Base-by-base conservation (phyloP, 2,113 vertebrate genomes). In the Indicator indicator region DNA sequence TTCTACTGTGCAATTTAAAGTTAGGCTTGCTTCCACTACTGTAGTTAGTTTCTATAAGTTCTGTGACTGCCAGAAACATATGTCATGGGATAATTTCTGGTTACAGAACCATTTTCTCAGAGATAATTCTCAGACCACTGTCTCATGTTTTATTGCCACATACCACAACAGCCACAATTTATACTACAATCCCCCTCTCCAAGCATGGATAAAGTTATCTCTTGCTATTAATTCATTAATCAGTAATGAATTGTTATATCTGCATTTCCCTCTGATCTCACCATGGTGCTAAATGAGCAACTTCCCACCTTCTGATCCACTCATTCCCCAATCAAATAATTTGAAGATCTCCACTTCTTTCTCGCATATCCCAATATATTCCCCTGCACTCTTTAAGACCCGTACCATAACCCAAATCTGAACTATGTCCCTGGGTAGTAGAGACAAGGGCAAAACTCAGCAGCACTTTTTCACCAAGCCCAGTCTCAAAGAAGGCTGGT, bases 11-110 rank as follows among this genome's bases (percentile, higher is more conserved):
- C 58, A 88, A 71, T 94, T 88, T 93, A 88, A 86, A 88, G 48
- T 79, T 95, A 89, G 94, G 89, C 87, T 94, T 86, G 32, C 20
- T 88, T 95, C 96, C 92, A 88, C 67, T 73, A 32, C 42, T 73
- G n/a, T 27, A 80, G 83, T 36, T 60, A 88, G 60, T 83, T 96
- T 91, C 87, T 0, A 0, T 91, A 91, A 95, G 79, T 74, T 87
- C 42, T 75, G 48, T 62, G 84, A 83, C 28, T 58, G 82, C 94
- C 93, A 95, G 91, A 85, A 94, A 74, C 3, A 8, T 55, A 75
- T 26, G 72, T 77, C 87, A 94, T 32, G 26, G n/a, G 5, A 71
- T 77, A 83, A 71, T 13, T 16, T 38, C 33, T 88, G 52, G 26
- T 64, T 64, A 80, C 0, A 3, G 64, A 93, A 64, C 4, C 14